A percentile compares a stretch with the other conserved stretches of the same genome.
Evolutionary conservation across 2,888 invertebrate species (phyloP).

Genomic region (Drosophila nigricruria): DNA sequence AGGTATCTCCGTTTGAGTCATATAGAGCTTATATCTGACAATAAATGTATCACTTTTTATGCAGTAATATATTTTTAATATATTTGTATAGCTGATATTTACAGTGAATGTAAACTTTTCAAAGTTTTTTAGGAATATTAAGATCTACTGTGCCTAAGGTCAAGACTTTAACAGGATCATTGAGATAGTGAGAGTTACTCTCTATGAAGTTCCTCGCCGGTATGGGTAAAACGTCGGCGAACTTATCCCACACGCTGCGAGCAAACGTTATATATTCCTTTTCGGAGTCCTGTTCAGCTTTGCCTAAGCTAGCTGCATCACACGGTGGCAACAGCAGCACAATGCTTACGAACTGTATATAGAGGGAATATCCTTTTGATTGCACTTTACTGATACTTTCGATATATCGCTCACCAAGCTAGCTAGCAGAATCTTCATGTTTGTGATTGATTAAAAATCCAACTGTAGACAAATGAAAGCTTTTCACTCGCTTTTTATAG

Average conservation of each 20-base stretch:
- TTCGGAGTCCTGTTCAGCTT: not conserved
- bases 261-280: not conserved
- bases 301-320: conserved; percentile 2
- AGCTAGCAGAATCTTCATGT: conserved; percentile 1
- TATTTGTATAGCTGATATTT: not conserved
- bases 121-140: not conserved
- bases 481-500: conserved; percentile 28
- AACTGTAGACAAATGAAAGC: conserved; percentile 8
- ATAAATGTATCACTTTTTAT: too few species aligned
- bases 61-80: not conserved
- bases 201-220: not conserved
- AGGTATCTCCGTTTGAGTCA: too few species aligned
- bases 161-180: not conserved
- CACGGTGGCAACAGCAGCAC: not conserved
- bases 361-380: not conserved
- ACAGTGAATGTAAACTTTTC: not conserved
- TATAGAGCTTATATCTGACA: too few species aligned
- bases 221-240: not conserved
- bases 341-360: conserved; percentile 5
- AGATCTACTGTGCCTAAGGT: not conserved
- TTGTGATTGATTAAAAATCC: not conserved
- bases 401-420: conserved; percentile 11
- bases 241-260: not conserved
- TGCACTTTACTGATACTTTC: not conserved
- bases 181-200: not conserved